Evolutionary conservation across 2,113 vertebrate genomes (phyloP).

Genomic region (Hystrix brachyura): DNA sequence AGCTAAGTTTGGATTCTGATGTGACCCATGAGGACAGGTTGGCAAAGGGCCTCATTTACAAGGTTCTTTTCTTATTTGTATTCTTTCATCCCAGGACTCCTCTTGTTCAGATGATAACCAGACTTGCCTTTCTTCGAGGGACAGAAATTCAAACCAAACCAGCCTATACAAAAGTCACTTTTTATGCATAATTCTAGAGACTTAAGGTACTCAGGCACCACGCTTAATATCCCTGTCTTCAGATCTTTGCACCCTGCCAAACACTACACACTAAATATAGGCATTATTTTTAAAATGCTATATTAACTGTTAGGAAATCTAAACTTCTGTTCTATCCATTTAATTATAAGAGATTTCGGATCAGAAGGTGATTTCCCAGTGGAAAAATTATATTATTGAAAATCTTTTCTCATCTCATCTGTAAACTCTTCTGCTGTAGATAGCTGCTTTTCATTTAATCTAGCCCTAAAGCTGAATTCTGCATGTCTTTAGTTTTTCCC

Average conservation of each 20-base stretch:
- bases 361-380: neutral
- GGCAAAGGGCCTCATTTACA: neutral
- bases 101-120: neutral
- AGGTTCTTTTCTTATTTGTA: neutral
- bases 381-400: neutral
- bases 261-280: neutral
- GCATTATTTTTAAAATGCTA: neutral
- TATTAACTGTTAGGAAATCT: neutral
- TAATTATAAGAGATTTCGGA: neutral
- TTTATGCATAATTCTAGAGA: neutral
- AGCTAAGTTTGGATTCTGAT: neutral
- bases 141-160: neutral
- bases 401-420: neutral
- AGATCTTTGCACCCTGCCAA: neutral
- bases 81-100: neutral
- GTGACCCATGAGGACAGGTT: neutral
- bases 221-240: neutral
- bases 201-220: accelerated
- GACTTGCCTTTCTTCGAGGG: neutral
- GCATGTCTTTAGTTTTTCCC: neutral
- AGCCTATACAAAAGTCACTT: neutral
- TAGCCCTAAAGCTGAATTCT: neutral
- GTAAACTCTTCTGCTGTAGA: neutral
- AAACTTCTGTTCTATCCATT: neutral
- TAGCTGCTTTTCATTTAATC: neutral